These are phyloP conservation scores for Phalacrocorax carbo DNA, from an alignment of 2,113 vertebrate species.

Conservation along the genomic window DNA sequence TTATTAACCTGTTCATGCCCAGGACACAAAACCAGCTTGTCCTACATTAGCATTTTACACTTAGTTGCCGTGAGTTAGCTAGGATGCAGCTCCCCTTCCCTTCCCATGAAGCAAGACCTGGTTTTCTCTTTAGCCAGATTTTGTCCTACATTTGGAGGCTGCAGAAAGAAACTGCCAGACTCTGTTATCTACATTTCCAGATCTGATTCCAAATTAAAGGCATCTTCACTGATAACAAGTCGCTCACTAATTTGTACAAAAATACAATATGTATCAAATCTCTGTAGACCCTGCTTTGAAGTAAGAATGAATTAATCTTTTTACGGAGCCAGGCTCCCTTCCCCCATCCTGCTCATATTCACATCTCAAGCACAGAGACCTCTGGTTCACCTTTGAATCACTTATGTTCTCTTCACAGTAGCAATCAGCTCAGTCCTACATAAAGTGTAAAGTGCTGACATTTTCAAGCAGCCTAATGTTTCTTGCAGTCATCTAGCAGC, in stretches of 20 bases:
- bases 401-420: constrained; percentile 57
- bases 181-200: not conserved
- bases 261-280: not conserved
- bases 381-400: constrained; percentile 68
- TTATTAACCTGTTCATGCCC: not conserved
- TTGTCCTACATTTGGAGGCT: not conserved
- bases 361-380: constrained; percentile 20
- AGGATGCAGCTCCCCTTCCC: not conserved
- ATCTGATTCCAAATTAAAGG: not conserved
- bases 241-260: not conserved
- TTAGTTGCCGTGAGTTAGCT: not conserved
- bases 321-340: not conserved
- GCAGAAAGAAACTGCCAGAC: not conserved
- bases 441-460: constrained; percentile 66
- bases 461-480: constrained; percentile 65
- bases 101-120: not conserved
- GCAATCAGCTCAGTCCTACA: constrained; percentile 66
- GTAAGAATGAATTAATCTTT: not conserved
- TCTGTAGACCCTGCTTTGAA: not conserved
- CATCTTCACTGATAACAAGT: not conserved
- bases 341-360: constrained; percentile 12
- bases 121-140: not conserved
- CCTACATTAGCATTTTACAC: not conserved
- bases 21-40: not conserved
- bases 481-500: constrained; percentile 61